phyloP scores from a whole-genome alignment of 2,888 invertebrate species.

The Hirudinaria manillensis region DNA sequence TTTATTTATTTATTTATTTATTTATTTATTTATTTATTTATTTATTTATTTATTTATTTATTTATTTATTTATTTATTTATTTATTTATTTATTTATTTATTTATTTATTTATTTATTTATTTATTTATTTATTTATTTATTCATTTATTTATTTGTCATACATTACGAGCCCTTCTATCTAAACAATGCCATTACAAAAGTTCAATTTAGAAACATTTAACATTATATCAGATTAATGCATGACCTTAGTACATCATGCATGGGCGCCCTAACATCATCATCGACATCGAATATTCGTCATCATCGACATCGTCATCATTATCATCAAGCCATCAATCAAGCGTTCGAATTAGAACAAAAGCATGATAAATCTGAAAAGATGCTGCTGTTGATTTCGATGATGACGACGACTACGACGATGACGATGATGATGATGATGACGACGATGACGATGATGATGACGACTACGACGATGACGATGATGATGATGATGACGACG shows the following conservation, averaged over 20 bases:
- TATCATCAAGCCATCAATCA: not conserved
- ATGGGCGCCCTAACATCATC: not conserved
- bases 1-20: not conserved
- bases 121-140: not conserved
- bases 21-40: not conserved
- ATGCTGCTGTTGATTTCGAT: conserved; percentile 8
- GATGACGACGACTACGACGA: conserved; percentile 1
- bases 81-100: not conserved
- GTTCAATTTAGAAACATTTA: no score
- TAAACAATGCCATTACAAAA: no score
- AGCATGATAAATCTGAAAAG: no score
- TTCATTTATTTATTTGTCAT: no score
- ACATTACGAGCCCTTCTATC: no score
- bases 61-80: not conserved
- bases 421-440: conserved; percentile 20
- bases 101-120: not conserved
- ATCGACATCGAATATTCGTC: not conserved
- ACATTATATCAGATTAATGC: not conserved
- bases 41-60: conserved; percentile 8
- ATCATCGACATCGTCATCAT: conserved; percentile 18
- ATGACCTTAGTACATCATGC: not conserved
- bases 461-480: not conserved
- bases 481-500: conserved; percentile 10
- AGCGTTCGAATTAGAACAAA: not conserved
- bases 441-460: conserved; percentile 15